Evolutionary conservation across 2,113 vertebrate genomes (phyloP).

Genomic region (Menura novaehollandiae): DNA sequence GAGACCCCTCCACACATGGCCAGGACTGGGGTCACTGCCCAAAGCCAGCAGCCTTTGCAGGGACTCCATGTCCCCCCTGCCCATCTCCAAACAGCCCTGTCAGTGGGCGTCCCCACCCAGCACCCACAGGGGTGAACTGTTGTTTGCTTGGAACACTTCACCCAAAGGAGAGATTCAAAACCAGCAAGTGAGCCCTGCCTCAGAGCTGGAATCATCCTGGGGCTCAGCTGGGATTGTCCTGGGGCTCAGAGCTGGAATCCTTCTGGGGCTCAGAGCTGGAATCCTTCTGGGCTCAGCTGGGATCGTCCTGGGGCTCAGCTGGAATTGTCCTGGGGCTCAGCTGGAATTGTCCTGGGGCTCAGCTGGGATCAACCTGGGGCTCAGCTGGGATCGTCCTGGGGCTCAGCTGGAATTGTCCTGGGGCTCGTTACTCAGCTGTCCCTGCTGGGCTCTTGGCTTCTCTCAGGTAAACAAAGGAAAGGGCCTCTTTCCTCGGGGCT

Average conservation of each 20-base stretch:
- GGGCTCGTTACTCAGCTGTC: neutral
- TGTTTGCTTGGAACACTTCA: neutral
- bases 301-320: neutral
- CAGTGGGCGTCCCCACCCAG: neutral
- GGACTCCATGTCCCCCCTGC: slow-evolving; percentile 66
- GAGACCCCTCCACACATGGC: neutral
- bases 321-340: neutral
- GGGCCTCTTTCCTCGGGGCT: neutral
- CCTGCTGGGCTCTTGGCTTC: neutral
- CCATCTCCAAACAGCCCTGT: rapidly evolving
- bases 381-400: no score
- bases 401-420: neutral
- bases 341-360: neutral
- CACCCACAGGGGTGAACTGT: neutral
- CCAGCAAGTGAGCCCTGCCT: neutral
- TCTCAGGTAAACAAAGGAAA: neutral
- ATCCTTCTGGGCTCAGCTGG: neutral
- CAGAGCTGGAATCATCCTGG: neutral
- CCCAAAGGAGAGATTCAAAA: neutral
- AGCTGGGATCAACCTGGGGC: neutral
- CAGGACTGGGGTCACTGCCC: rapidly evolving
- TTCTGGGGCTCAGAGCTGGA: neutral
- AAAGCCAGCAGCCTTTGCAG: neutral
- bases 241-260: neutral
- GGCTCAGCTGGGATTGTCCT: neutral